Evolutionary conservation across 2,888 invertebrate species (phyloP), one percentile per base, ranked within the genome.

Genomic region (Allophyes oxyacanthae): DNA sequence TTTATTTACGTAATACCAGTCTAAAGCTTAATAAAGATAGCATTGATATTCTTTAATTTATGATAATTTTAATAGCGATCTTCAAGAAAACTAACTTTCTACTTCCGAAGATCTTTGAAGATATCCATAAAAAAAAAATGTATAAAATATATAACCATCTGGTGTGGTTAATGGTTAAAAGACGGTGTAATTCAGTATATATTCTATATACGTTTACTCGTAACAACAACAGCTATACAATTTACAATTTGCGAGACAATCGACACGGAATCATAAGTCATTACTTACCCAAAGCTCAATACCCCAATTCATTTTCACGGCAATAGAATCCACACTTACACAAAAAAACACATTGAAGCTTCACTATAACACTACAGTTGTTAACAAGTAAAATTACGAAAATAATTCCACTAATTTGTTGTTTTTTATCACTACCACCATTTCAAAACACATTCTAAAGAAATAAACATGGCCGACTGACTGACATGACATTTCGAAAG

Each of bases 211-310:
- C 6, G 41, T 64, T 64, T 49, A 58, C 11, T 38, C 33, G 10
- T 62, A 55, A 63, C 53, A 74, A 76, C 62, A 69, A 57, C 43
- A 76, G 53, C 30, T 72, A 75, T 20, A 61, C 56, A 71, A 73
- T 65, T 76, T 68, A 68, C 66, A 72, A 68, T 63, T 66, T 62
- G 46, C 69, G 58, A 63, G 49, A 53, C 67, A 69, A 68, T 68
- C 51, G 75, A 77, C 70, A 75, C 38, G 62, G 70, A 77, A 75
- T 68, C 61, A 42, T 62, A 71, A 70, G 70, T 76, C 72, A 61
- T 73, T 64, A 94, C 95, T 95, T 91, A 95, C 95, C 95, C 95
- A 95, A 89, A 95, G 95, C 92, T 95, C 95, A 62, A 95, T 95
- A 88, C 95, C 95, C 95, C 95, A 95, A 92, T 95, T 95, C 95